Base-by-base conservation (phyloP, 2,113 vertebrate genomes). In the Tylochromis polylepis region DNA sequence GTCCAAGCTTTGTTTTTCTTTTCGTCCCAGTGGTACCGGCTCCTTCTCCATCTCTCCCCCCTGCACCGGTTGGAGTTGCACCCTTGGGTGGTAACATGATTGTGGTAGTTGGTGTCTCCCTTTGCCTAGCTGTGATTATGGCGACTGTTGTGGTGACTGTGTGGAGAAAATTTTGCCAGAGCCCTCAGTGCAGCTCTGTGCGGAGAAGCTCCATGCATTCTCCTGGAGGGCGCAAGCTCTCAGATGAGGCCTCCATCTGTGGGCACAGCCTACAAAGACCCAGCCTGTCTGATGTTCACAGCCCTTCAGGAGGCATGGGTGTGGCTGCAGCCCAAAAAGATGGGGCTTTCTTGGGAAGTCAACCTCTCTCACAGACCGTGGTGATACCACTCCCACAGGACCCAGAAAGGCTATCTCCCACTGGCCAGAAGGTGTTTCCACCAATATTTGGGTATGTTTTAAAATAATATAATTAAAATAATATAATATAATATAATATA, bases 41-140 rank as follows among this genome's bases (percentile, higher is more conserved):
- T 31, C 89, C 92, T 31, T 82, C 93, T 62, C 85, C 94, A 79
- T 94, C 96, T n/a, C 60, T 92, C 3, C 65, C 90, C 5, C 77
- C 93, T 27, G 60, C 82, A 12, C 36, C 70, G 20, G 67, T 43
- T 3, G 91, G 88, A 41, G 70, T 38, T 57, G 18, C 87, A 10
- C 53, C 88, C 10, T 95, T 96, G 22, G 96, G 97, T 15, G 96
- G 96, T 85, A 98, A 98, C 79, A 93, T 98, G 31, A 97, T 99
- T 24, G 97, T 97, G 1, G 94, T 98, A 91, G 96, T 96, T 0
- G 98, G 98, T 10, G 99, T 99, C 80, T 97, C 97, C 1, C 86
- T 99, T 2, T 99, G 98, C 86, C 82, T 99, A 90, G 97, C 96
- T 85, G 98, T 99, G 89, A 98, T 99, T 80, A 87, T 97, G 29